A percentile compares a stretch with the other conserved stretches of the same genome.
phyloP scores from a whole-genome alignment of 2,113 vertebrate genomes.

The Donacobius atricapilla region DNA sequence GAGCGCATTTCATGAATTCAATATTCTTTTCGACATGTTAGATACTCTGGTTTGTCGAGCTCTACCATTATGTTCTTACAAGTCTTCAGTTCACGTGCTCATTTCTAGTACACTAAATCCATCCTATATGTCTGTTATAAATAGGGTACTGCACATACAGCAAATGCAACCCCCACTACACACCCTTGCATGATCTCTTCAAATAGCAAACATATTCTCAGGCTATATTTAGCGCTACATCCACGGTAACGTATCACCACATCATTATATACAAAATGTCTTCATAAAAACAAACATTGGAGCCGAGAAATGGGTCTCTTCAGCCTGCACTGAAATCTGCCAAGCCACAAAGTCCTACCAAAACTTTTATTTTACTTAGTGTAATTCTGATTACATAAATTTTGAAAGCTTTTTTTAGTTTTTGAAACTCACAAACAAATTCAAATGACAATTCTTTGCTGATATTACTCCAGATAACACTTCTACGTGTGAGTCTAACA shows the following conservation, averaged over 20 bases:
- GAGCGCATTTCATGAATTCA: neutral
- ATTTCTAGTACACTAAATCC: slow-evolving; percentile 60
- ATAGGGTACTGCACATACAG: slow-evolving; percentile 55
- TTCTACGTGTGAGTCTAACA: neutral
- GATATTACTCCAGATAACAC: neutral
- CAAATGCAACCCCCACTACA: slow-evolving; percentile 9
- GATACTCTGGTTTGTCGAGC: neutral
- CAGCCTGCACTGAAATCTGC: neutral
- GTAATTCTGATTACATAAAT: neutral
- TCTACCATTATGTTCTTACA: neutral
- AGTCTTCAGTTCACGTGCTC: slow-evolving; percentile 6
- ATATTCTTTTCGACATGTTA: neutral
- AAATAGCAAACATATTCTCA: slow-evolving; percentile 57
- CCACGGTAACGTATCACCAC: slow-evolving; percentile 50
- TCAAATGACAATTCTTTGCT: neutral
- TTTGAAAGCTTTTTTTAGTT: neutral
- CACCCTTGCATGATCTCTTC: slow-evolving; percentile 27
- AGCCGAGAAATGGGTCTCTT: neutral
- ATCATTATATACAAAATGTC: slow-evolving; percentile 43
- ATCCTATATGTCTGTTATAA: slow-evolving; percentile 60
- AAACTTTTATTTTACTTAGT: neutral
- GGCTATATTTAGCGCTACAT: slow-evolving; percentile 62
- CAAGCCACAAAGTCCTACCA: neutral
- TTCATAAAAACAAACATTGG: slow-evolving; percentile 23
- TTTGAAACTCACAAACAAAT: neutral